phyloP scores from a whole-genome alignment of 1,140 invertebrate genomes.

The Drosophila trapezifrons region DNA sequence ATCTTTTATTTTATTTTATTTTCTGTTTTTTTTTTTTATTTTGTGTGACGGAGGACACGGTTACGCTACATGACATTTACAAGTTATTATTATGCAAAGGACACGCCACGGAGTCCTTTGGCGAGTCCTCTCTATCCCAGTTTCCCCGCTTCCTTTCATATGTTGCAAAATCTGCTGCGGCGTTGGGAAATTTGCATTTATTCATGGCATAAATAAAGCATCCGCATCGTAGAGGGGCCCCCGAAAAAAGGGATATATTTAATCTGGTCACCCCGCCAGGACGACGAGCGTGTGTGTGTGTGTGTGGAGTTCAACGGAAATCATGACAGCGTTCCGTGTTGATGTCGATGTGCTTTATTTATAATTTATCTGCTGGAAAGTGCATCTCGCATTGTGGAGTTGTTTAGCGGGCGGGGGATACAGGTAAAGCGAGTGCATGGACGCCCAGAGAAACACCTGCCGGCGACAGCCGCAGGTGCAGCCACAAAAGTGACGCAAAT shows the following conservation, averaged over 20 bases:
- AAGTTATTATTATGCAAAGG: conserved; percentile 81
- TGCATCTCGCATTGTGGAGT: conserved; percentile 15
- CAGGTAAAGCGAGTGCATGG: neutral
- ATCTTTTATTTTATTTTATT: conserved; percentile 20
- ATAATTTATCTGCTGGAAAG: conserved; percentile 51
- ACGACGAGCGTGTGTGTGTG: neutral
- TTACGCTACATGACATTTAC: conserved; percentile 76
- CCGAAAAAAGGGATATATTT: conserved; percentile 50
- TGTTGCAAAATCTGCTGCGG: conserved; percentile 76
- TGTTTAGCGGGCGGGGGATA: conserved; percentile 10
- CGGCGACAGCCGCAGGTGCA: conserved; percentile 32
- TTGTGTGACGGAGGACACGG: conserved; percentile 31
- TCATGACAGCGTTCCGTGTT: conserved; percentile 33
- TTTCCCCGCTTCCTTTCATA: conserved; percentile 17
- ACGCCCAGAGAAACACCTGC: conserved; percentile 40
- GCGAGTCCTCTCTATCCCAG: conserved; percentile 40
- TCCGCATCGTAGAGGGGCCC: neutral
- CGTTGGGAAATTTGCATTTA: conserved; percentile 78
- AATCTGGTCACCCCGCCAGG: conserved; percentile 26
- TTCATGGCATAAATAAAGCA: conserved; percentile 80
- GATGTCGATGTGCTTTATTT: conserved; percentile 55
- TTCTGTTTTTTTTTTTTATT: neutral
- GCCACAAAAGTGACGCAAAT: conserved; percentile 57
- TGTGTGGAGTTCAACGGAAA: conserved; percentile 10
- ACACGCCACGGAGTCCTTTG: conserved; percentile 66